Evolutionary conservation across 2,888 invertebrate species (phyloP).

Genomic region (Pyrocoelia pectoralis): DNA sequence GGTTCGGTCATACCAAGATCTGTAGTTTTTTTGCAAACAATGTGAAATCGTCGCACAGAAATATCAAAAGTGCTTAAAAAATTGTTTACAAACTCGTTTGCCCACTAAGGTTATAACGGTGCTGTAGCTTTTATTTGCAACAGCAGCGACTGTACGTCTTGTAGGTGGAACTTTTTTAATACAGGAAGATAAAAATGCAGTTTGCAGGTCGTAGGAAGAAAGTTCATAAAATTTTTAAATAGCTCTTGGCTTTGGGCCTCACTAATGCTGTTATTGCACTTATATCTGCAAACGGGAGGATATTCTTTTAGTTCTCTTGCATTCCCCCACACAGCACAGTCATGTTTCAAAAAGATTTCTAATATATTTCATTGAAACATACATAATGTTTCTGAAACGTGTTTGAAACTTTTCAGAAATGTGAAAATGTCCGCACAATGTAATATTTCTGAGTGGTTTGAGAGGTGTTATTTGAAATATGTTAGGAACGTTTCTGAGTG

Average conservation of each 20-base stretch:
- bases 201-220: not conserved
- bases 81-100: not conserved
- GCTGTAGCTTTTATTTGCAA: constrained; percentile 14
- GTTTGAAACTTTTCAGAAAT: too few relatives aligned
- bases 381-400: too few relatives aligned
- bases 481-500: too few relatives aligned
- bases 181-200: not conserved
- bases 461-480: too few relatives aligned
- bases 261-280: constrained; percentile 15
- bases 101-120: constrained; percentile 16
- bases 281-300: constrained; percentile 15
- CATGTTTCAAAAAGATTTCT: too few relatives aligned
- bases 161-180: not conserved
- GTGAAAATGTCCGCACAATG: too few relatives aligned
- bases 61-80: not conserved
- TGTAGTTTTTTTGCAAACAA: not conserved
- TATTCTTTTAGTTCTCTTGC: not conserved
- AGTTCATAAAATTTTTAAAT: constrained; percentile 19
- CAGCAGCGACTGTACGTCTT: not conserved
- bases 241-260: constrained; percentile 5
- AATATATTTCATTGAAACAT: too few relatives aligned
- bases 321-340: too few relatives aligned
- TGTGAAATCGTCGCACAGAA: not conserved
- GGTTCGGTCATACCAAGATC: not conserved
- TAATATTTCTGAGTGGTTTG: too few relatives aligned